Conservation (phyloP, 1,140 invertebrate species). For the Ganaspis sp. region DNA sequence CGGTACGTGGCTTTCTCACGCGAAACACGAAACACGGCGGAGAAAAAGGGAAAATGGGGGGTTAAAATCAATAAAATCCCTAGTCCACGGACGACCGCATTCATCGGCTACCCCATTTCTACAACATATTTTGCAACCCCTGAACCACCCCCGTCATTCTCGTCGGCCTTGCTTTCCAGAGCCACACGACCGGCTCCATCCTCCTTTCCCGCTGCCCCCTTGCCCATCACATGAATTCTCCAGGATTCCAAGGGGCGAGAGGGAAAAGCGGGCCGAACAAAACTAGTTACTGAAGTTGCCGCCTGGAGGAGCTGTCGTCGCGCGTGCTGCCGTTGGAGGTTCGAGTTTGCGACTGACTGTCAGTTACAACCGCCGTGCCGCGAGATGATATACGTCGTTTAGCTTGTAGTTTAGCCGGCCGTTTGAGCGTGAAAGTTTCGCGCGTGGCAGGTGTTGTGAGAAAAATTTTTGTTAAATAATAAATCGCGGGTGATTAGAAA, state of each 20-base stretch:
- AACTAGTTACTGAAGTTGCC: conserved; percentile 45
- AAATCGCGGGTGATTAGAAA: neutral
- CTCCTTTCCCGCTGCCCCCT: conserved; percentile 34
- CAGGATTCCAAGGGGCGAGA: conserved; percentile 26
- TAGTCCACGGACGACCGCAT: conserved; percentile 70
- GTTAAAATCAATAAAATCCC: conserved; percentile 74
- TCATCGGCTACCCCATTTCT: conserved; percentile 70
- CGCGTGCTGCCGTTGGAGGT: conserved; percentile 32
- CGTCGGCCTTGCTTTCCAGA: conserved; percentile 33
- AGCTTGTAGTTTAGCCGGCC: conserved; percentile 33
- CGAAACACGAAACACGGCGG: neutral
- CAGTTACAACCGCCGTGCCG: conserved; percentile 73
- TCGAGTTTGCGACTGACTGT: conserved; percentile 38
- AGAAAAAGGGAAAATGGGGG: conserved; percentile 43
- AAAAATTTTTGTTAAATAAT: neutral
- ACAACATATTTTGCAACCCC: conserved; percentile 73
- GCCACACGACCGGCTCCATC: conserved; percentile 46
- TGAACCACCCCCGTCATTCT: conserved; percentile 50
- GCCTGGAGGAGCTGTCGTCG: conserved; percentile 56
- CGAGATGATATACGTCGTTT: conserved; percentile 52
- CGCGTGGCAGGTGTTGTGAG: conserved; percentile 38
- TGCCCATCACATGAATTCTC: neutral
- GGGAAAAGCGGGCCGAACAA: conserved; percentile 47
- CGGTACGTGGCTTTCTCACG: conserved; percentile 16
- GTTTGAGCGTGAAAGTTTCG: conserved; percentile 31